phyloP scores from a whole-genome alignment of 2,888 invertebrate genomes.

The Lagria hirta region DNA sequence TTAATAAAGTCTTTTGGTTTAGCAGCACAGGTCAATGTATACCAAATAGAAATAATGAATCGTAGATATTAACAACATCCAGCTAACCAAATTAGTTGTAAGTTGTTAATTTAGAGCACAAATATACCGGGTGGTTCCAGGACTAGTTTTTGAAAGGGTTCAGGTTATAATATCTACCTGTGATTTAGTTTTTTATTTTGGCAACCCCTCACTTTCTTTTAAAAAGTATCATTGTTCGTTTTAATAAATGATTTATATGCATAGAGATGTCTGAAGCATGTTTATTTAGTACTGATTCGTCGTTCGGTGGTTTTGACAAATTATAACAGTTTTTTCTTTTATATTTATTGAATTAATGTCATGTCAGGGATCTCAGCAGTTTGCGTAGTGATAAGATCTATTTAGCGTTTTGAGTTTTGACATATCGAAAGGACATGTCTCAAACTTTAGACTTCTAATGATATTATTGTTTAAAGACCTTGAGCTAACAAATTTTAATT shows the following conservation, averaged over 20 bases:
- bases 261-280: slow-evolving; percentile 43
- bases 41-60: slow-evolving; percentile 14
- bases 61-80: slow-evolving; percentile 3
- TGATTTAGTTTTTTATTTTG: neutral
- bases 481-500: slow-evolving; percentile 10
- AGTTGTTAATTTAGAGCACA: slow-evolving; percentile 14
- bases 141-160: slow-evolving; percentile 7
- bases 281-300: slow-evolving; percentile 46
- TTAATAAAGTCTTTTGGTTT: no score
- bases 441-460: slow-evolving; percentile 4
- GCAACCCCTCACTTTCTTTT: slow-evolving; percentile 7
- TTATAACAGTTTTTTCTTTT: slow-evolving; percentile 31
- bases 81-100: slow-evolving; percentile 15
- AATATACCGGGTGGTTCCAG: slow-evolving; percentile 6
- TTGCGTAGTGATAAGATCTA: slow-evolving; percentile 8
- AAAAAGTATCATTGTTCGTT: slow-evolving; percentile 11
- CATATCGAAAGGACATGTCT: slow-evolving; percentile 15
- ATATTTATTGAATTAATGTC: slow-evolving; percentile 11
- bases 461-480: slow-evolving; percentile 6
- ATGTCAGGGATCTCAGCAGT: slow-evolving; percentile 5
- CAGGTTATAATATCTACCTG: slow-evolving; percentile 3
- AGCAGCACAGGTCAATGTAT: slow-evolving; percentile 22
- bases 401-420: slow-evolving; percentile 18
- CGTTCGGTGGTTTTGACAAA: slow-evolving; percentile 44
- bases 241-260: slow-evolving; percentile 50